Conservation (phyloP, 2,888 invertebrate species). For the Diachrysia chrysitis region DNA sequence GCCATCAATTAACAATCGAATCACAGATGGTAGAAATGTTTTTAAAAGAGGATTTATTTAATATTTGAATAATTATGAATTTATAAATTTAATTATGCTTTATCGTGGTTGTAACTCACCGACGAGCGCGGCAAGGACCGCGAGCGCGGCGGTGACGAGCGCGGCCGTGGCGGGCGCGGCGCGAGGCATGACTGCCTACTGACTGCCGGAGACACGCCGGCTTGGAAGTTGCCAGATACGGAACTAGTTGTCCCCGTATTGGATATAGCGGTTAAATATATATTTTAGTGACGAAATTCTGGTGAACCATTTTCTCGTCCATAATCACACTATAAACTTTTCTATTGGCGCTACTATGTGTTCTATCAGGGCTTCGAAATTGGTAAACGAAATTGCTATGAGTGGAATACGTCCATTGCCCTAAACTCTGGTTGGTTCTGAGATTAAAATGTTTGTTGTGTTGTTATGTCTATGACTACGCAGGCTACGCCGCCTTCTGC, state of each 20-base stretch:
- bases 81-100: not conserved
- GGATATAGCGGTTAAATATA: not conserved
- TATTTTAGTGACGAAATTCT: too few relatives aligned
- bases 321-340: too few relatives aligned
- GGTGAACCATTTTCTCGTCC: too few relatives aligned
- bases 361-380: too few relatives aligned
- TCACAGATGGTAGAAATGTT: not conserved
- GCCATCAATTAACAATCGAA: not conserved
- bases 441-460: too few relatives aligned
- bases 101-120: slow-evolving; percentile 74
- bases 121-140: slow-evolving; percentile 79
- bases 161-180: slow-evolving; percentile 67
- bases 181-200: slow-evolving; percentile 79
- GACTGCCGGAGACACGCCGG: slow-evolving; percentile 10
- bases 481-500: not conserved
- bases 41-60: not conserved
- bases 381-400: too few relatives aligned
- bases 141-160: slow-evolving; percentile 67
- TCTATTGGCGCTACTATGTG: too few relatives aligned
- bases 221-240: slow-evolving; percentile 46
- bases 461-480: not conserved
- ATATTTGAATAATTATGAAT: not conserved
- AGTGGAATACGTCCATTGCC: too few relatives aligned
- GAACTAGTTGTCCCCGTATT: not conserved
- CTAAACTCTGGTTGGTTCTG: too few relatives aligned